A percentile compares a stretch with the other conserved stretches of the same genome.
Conservation (phyloP, 2,888 invertebrate species). For the Shargacucullia verbasci region DNA sequence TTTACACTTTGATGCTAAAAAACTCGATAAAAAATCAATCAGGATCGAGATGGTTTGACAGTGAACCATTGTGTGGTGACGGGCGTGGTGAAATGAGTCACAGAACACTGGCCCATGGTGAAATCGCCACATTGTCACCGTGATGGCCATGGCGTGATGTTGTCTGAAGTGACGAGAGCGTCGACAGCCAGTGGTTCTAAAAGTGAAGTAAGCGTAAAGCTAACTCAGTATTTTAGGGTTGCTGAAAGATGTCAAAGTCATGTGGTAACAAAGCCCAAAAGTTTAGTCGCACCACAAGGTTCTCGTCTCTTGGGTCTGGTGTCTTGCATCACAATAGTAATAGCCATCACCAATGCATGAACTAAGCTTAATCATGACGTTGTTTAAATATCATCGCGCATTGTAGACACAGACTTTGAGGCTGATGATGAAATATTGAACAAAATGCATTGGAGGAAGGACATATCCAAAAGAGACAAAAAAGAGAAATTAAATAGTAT, state of each 20-base stretch:
- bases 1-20: slow-evolving; percentile 75
- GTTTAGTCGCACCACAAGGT: no score
- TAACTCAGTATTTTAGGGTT: slow-evolving; percentile 1
- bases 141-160: slow-evolving; percentile 76
- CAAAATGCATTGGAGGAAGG: no score
- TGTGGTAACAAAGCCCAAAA: no score
- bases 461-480: no score
- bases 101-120: slow-evolving; percentile 80
- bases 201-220: no score
- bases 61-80: slow-evolving; percentile 78
- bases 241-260: background rate
- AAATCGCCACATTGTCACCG: slow-evolving; percentile 76
- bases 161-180: slow-evolving; percentile 59
- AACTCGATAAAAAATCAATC: slow-evolving; percentile 85
- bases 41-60: slow-evolving; percentile 83
- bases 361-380: no score
- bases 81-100: slow-evolving; percentile 80
- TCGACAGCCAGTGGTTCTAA: slow-evolving; percentile 66
- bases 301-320: no score
- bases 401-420: no score
- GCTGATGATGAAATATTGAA: no score
- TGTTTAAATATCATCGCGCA: no score
- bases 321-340: no score
- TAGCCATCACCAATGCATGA: no score
- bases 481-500: background rate